Evolutionary conservation across 2,113 vertebrate species (phyloP), one percentile per base, ranked within the genome.

Genomic region (Cyphomyrus plagiostoma): DNA sequence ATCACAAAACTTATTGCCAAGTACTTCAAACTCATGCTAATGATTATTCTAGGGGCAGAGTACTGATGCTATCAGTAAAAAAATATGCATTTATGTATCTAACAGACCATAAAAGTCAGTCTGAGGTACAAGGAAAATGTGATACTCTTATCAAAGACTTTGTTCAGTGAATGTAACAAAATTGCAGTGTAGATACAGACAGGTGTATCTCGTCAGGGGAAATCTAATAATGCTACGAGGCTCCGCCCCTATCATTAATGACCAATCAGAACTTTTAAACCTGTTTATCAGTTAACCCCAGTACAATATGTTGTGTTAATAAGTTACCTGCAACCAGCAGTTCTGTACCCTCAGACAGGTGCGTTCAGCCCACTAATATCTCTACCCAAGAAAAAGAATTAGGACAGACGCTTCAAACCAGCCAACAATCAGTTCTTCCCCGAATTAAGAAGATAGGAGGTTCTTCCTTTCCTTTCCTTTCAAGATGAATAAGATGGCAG

Each of bases 31-130:
- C 35, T 35, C 45, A 48, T 15, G 15, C 82, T 84, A 84, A 84
- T 46, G 42, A 48, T 84, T 84, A 84, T 45, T 84, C 42, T n/a
- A 84, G 82, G 82, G 42, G 39, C 82, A 84, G 82, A 84, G 82
- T 84, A 6, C 45, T 84, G 82, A 84, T 84, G 82, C 17, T 84
- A 84, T 45, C 82, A 84, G 82, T 48, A 23, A 84, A 39, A 45
- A 45, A 45, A 48, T 84, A 48, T 48, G 39, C 82, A 84, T 48
- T 84, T 84, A 48, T 26, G 45, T 10, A 84, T 46, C 39, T 84
- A 84, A n/a, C 45, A 84, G 82, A 19, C 45, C 82, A 9, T 84
- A 84, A 84, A 84, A 84, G 5, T 84, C 82, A 46, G 39, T 84
- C 82, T 48, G 39, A 45, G 42, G 82, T 84, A 48, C 39, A 84